A percentile compares a stretch with the other conserved stretches of the same genome.
Conservation (phyloP, 2,113 vertebrate species). For the Euleptes europaea region DNA sequence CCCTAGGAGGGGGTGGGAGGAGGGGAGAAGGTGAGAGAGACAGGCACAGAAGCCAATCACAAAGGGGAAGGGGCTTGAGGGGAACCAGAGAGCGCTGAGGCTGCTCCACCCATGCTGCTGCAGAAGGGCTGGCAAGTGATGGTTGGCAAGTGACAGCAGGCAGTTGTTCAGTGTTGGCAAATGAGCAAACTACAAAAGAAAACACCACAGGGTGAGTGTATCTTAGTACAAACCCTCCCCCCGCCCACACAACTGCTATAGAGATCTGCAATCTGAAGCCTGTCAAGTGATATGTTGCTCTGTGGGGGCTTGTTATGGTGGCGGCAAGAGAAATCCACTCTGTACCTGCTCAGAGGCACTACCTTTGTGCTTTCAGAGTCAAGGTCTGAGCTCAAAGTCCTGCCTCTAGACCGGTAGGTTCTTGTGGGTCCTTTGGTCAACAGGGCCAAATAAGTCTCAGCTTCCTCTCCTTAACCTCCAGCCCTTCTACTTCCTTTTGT, state of each 20-base stretch:
- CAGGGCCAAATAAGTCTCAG: not conserved
- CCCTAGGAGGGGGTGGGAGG: constrained; percentile 75
- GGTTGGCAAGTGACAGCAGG: not conserved
- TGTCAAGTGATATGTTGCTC: not conserved
- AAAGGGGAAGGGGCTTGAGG: not conserved
- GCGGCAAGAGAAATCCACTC: not conserved
- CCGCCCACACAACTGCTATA: not conserved
- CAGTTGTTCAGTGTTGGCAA: not conserved
- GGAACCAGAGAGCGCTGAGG: not conserved
- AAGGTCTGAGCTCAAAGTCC: not conserved
- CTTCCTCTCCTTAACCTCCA: not conserved
- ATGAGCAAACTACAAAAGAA: not conserved
- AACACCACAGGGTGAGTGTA: no score
- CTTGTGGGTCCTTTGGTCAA: not conserved
- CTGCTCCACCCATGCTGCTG: not conserved
- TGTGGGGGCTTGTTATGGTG: not conserved
- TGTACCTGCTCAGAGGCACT: not conserved
- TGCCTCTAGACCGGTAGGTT: not conserved
- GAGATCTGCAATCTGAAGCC: not conserved
- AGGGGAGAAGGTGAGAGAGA: constrained; percentile 38
- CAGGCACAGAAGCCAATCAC: accelerated
- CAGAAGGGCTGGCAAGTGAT: not conserved
- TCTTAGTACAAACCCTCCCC: not conserved
- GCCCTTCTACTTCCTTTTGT: not conserved
- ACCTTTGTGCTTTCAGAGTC: not conserved